Evolutionary conservation across 2,888 invertebrate genomes (phyloP).

Genomic region (Trachelus stipa): DNA sequence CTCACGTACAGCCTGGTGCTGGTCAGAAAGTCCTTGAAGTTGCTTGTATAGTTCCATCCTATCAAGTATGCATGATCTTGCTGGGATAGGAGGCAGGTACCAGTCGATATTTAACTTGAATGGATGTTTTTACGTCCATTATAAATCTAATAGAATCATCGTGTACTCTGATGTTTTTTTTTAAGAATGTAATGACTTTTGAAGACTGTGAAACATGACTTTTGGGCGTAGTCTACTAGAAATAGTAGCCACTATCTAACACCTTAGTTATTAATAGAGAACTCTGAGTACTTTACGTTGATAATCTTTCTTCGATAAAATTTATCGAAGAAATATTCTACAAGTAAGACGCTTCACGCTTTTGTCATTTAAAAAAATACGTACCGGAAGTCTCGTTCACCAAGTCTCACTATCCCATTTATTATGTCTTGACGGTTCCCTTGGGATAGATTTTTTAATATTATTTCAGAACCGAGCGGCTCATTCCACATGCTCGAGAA

Average conservation of each 20-base stretch:
- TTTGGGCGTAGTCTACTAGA: background rate
- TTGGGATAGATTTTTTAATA: constrained; percentile 17
- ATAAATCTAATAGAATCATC: background rate
- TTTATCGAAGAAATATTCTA: too few species aligned
- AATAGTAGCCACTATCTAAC: background rate
- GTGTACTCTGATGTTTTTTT: background rate
- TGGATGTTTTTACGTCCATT: background rate
- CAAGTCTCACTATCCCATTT: too few species aligned
- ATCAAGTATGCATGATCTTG: background rate
- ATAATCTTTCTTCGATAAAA: background rate
- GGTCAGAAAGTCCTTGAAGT: background rate
- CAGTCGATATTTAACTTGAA: background rate
- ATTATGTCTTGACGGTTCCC: too few species aligned
- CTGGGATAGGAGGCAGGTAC: background rate
- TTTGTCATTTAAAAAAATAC: too few species aligned
- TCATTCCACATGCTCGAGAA: constrained; percentile 44
- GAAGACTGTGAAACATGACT: background rate
- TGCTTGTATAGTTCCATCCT: background rate
- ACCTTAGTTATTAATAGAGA: background rate
- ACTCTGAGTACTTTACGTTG: background rate
- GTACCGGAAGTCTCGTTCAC: too few species aligned
- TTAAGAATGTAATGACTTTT: background rate
- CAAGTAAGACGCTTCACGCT: too few species aligned
- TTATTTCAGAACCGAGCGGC: constrained; percentile 50
- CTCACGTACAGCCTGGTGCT: background rate